Evolutionary conservation across 35 echinoderm and acorn worm species (phyloP), one percentile per base, ranked within the genome.

Genomic region (Chiridota heheva): DNA sequence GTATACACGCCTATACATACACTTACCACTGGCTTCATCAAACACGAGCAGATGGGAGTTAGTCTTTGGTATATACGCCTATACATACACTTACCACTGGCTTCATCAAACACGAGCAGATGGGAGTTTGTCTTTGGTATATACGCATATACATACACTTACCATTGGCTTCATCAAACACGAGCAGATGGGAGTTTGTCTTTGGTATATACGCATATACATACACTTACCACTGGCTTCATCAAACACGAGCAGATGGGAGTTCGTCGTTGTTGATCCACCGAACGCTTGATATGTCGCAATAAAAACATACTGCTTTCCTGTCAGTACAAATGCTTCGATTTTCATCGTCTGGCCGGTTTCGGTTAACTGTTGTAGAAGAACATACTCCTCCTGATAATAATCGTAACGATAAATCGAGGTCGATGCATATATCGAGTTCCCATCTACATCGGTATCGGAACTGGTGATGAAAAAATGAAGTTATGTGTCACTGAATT

Each of bases 201-300:
- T n/a, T n/a, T n/a, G n/a, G n/a, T n/a, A n/a, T n/a, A n/a, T n/a
- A n/a, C n/a, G n/a, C n/a, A n/a, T n/a, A n/a, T n/a, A n/a, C n/a
- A n/a, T n/a, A n/a, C n/a, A n/a, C n/a, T n/a, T n/a, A 80, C 76
- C 76, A 62, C 55, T 80, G 36, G 16, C 51, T 20, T 58, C 42
- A 18, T 80, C 17, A 60, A 55, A 42, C 8, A 61, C 58, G 43
- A 60, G 63, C 37, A 80, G 51, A 36, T 63, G 28, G 17, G 76
- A 80, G 3, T 36, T 41, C 27, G 76, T 80, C 2, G 42, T 60
- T 18, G 25, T 63, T 20, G 76, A 80, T 80, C 76, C 76, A 41
- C 76, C 76, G 18, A 60, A 61, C 5, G 35, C 1, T 39, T 80
- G 29, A 26, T 80, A 80, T 6, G 53, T 80, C 8, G 76, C 60